Percentiles rank a stretch among this genome's conserved stretches.
Evolutionary conservation across 1,140 invertebrate genomes (phyloP).

Genomic region (Aporrectodea caliginosa): DNA sequence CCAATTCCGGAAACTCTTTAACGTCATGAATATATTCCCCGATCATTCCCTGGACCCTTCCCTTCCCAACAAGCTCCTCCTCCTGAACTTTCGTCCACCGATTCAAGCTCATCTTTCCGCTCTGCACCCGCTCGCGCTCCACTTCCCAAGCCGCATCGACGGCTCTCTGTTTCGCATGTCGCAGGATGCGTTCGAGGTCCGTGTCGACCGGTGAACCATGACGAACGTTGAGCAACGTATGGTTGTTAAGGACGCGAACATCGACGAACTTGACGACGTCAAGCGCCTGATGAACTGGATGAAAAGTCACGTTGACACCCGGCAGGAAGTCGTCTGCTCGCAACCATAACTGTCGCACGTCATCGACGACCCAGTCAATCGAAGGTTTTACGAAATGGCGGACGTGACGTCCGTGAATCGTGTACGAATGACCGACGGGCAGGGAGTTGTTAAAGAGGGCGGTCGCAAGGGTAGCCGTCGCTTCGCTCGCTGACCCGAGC

Average conservation of each 20-base stretch:
- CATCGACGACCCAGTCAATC: constrained; percentile 77
- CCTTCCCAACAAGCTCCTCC: constrained; percentile 78
- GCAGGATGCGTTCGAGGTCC: constrained; percentile 79
- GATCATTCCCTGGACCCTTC: constrained; percentile 81
- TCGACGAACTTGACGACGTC: constrained; percentile 55
- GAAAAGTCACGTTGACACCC: constrained; percentile 78
- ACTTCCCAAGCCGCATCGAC: constrained; percentile 85
- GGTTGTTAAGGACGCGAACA: constrained; percentile 76
- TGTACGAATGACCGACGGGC: constrained; percentile 80
- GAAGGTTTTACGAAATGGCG: constrained; percentile 94
- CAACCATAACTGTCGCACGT: constrained; percentile 69
- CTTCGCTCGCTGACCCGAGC: constrained; percentile 66
- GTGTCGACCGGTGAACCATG: constrained; percentile 75
- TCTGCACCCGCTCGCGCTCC: constrained; percentile 76
- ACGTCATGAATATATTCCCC: constrained; percentile 85
- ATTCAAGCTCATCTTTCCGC: constrained; percentile 61
- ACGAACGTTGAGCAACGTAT: constrained; percentile 83
- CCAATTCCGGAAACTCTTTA: constrained; percentile 80
- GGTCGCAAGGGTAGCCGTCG: constrained; percentile 85
- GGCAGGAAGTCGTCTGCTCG: constrained; percentile 44
- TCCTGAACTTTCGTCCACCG: constrained; percentile 72
- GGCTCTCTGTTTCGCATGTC: constrained; percentile 79
- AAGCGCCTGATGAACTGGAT: constrained; percentile 8
- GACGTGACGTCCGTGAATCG: constrained; percentile 84
- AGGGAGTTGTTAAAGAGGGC: constrained; percentile 88